Evolutionary conservation across 2,888 invertebrate genomes (phyloP), one percentile per base, ranked within the genome.

Genomic region (Sarcophaga rosellei): DNA sequence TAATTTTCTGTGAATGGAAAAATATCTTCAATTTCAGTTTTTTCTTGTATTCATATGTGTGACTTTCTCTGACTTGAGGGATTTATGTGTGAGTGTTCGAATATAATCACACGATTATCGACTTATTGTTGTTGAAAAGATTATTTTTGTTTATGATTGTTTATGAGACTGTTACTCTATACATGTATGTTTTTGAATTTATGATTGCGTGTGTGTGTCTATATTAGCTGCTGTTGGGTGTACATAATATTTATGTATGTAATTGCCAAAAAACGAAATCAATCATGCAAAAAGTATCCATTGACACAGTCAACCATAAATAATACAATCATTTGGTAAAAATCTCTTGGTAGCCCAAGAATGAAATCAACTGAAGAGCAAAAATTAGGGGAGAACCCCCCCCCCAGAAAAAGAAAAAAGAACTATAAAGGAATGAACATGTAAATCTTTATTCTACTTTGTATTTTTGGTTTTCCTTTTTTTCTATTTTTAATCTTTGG

Each of bases 261-360:
- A 80, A 84, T 84, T 80, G 79, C 70, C 79, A 80, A 84, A 84
- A 80, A 76, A 59, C 79, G 80, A 66, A 84, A 75, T 66, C 70
- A 80, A 84, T 80, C 79, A 80, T 79, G 79, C 84, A 84, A 75
- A 84, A 84, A 80, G 75, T 84, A 84, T 84, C 84, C 84, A 80
- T 66, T 80, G 84, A 76, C 65, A 84, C 80, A 80, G 44, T 44
- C 84, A 84, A 80, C 84, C 79, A 75, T 80, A 80, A 84, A 80
- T 84, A 84, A 84, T 65, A 72, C 23, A 84, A 84, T 84, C 79
- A 66, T 79, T 75, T 80, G 72, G 72, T 61, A 76, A 80, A 53
- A 79, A 75, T 80, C 79, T 70, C 70, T 57, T 84, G 79, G 84
- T 80, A 84, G 80, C 79, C 65, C 75, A 75, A 80, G 53, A 79